phyloP scores from a whole-genome alignment of 2,888 invertebrate species.

The Embidobia sp. region DNA sequence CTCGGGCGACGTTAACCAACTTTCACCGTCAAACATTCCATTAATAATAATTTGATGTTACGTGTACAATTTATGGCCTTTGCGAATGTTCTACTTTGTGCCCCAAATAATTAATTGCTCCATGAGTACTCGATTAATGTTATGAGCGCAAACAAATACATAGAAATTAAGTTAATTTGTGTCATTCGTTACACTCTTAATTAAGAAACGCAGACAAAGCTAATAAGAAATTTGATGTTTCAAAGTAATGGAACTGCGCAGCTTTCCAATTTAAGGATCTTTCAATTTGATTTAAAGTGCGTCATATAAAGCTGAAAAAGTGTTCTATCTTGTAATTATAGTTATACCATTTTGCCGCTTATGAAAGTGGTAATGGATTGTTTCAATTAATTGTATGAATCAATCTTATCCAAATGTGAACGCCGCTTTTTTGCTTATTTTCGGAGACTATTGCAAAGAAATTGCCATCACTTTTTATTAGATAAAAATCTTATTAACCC shows the following conservation, averaged over 20 bases:
- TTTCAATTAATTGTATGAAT: background rate
- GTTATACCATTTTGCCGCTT: constrained; percentile 18
- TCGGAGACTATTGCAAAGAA: background rate
- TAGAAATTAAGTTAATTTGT: constrained; percentile 16
- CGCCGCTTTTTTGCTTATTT: too few relatives aligned
- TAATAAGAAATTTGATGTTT: constrained; percentile 30
- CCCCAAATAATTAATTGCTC: constrained; percentile 35
- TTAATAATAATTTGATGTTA: constrained; percentile 1
- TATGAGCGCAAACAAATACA: constrained; percentile 25
- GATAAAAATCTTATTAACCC: constrained; percentile 33
- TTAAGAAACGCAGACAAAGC: constrained; percentile 33
- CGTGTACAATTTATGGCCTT: constrained; percentile 1
- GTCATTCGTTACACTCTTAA: constrained; percentile 34
- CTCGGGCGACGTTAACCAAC: too few relatives aligned
- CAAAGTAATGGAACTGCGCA: constrained; percentile 11
- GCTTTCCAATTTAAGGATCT: constrained; percentile 8
- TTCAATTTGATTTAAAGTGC: constrained; percentile 21
- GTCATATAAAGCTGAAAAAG: constrained; percentile 28
- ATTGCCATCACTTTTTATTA: constrained; percentile 17
- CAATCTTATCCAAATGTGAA: background rate
- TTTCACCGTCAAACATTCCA: background rate
- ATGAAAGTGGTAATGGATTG: constrained; percentile 9
- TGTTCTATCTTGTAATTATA: constrained; percentile 21
- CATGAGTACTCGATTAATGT: constrained; percentile 7
- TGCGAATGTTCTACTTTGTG: background rate